Evolutionary conservation across 2,888 invertebrate species (phyloP).

Genomic region (Strigamia crassipes): DNA sequence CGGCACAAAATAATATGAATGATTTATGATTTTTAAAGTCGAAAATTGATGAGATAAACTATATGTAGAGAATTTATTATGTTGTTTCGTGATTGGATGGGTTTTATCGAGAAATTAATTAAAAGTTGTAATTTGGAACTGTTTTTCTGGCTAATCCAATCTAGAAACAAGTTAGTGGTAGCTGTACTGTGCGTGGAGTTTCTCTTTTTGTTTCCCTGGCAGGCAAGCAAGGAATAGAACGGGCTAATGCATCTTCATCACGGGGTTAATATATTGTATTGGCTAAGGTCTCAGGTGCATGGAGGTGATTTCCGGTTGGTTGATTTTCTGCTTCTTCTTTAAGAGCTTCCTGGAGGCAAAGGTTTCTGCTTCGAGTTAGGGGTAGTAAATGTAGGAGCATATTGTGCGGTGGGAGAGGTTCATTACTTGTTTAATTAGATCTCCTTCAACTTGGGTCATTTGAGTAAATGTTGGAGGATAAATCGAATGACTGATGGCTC

Average conservation of each 20-base stretch:
- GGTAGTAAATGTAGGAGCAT: neutral
- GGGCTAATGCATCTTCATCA: conserved; percentile 16
- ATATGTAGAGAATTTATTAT: neutral
- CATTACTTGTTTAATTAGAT: conserved; percentile 9
- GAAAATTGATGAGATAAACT: no score
- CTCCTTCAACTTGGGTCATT: neutral
- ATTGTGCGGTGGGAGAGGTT: neutral
- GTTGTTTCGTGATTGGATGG: neutral
- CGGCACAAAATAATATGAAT: no score
- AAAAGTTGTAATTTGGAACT: neutral
- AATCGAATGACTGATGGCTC: neutral
- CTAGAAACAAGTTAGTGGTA: neutral
- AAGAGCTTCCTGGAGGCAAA: neutral
- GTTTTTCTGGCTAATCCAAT: neutral
- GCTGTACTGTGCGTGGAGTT: neutral
- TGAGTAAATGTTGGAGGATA: neutral
- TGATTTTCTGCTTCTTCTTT: neutral
- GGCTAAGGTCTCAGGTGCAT: conserved; percentile 5
- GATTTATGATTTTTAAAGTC: no score
- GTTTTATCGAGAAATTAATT: neutral
- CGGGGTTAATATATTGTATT: conserved; percentile 21
- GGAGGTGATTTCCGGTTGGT: conserved; percentile 14
- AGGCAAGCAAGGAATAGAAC: neutral
- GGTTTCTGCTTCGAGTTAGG: neutral
- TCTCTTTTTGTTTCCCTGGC: neutral